phyloP scores from a whole-genome alignment of 2,797 vertebrate species.

The Enteromius unitaeniatus region DNA sequence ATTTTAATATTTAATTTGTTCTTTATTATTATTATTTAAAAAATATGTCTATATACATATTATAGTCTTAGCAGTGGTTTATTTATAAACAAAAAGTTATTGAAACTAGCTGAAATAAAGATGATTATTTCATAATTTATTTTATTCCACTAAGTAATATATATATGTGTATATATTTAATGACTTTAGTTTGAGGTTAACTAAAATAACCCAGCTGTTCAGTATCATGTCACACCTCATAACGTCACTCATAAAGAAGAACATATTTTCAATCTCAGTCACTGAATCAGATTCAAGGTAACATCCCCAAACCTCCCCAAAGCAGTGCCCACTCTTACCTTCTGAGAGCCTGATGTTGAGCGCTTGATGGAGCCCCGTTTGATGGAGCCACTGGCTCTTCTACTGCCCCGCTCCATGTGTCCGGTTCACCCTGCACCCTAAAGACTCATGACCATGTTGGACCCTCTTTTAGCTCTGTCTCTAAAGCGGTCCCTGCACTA shows the following conservation, averaged over 20 bases:
- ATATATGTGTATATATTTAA: too few species aligned
- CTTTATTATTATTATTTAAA: not conserved
- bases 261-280: not conserved
- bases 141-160: not conserved
- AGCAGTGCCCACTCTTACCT: slow-evolving; percentile 81
- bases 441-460: slow-evolving; percentile 16
- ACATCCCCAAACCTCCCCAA: not conserved
- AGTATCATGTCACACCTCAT: not conserved
- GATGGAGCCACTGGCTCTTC: slow-evolving; percentile 80
- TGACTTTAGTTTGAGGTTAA: not conserved
- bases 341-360: slow-evolving; percentile 89
- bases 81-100: not conserved
- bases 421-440: slow-evolving; percentile 3
- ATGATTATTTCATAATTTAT: too few species aligned
- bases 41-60: not conserved
- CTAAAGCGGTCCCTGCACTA: not conserved
- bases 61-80: not conserved
- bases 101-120: not conserved
- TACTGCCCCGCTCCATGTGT: slow-evolving; percentile 53
- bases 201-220: not conserved
- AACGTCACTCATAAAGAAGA: not conserved
- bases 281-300: not conserved
- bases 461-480: slow-evolving; percentile 16
- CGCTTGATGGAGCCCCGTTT: slow-evolving; percentile 91
- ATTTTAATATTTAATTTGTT: not conserved